Conservation (phyloP, 2,113 vertebrate species). For the Pampusana beccarii region DNA sequence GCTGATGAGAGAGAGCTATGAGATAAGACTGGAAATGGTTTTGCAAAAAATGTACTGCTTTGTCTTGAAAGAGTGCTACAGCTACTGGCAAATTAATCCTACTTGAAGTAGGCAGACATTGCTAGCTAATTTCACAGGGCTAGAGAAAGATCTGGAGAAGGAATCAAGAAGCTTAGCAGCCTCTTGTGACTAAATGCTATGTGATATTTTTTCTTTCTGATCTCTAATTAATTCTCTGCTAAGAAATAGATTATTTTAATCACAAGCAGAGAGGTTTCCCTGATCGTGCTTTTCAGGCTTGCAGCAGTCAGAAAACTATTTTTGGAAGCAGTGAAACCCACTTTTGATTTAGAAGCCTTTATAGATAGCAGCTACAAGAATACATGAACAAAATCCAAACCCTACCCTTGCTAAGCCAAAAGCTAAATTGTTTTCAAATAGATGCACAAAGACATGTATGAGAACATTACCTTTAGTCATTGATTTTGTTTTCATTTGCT, state of each 20-base stretch:
- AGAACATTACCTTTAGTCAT: background rate
- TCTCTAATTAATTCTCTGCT: conserved; percentile 74
- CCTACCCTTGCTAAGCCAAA: background rate
- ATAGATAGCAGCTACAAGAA: conserved; percentile 37
- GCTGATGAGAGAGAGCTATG: background rate
- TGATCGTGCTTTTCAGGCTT: conserved; percentile 59
- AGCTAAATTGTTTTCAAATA: conserved; percentile 4
- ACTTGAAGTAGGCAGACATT: background rate
- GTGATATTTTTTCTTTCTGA: conserved; percentile 49
- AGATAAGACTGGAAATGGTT: background rate
- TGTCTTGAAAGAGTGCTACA: background rate
- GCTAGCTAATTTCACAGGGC: background rate
- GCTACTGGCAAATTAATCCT: background rate
- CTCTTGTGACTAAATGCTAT: conserved; percentile 59
- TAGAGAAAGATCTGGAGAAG: background rate
- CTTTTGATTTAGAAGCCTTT: conserved; percentile 63
- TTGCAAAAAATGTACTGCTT: background rate
- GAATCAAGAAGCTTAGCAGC: conserved; percentile 50
- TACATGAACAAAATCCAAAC: conserved; percentile 23
- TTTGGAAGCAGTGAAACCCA: conserved; percentile 59
- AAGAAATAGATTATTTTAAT: conserved; percentile 71
- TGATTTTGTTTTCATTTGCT: background rate
- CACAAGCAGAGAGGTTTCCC: conserved; percentile 66
- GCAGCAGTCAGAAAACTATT: conserved; percentile 62
- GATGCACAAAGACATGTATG: background rate